Base-by-base conservation (phyloP, 2,888 invertebrate species). In the Drosophila tanythrix region DNA sequence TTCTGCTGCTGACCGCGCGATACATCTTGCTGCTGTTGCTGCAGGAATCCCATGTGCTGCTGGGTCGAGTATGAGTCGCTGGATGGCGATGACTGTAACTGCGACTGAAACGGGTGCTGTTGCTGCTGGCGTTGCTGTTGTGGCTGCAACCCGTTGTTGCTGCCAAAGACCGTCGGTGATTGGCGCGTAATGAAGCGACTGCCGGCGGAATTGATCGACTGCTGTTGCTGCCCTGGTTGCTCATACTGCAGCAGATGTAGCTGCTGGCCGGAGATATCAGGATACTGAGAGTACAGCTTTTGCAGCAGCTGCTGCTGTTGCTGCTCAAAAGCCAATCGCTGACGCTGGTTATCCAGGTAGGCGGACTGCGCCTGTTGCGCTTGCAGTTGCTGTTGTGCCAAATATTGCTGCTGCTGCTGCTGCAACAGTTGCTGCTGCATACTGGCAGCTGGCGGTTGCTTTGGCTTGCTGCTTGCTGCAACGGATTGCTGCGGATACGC, bases 31-130 rank as follows among this genome's bases (percentile, higher is more conserved):
- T 92, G 91, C 59, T 91, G 92, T 38, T 88, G 88, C 68, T 91
- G 91, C 82, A 93, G 48, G 69, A 90, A 92, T 35, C 88, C 87
- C 74, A 91, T 73, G 46, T 92, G 90, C 55, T 90, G 91, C 40
- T 92, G 92, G 66, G 92, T 90, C 11, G 93, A 92, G 65, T 92
- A 93, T 68, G 92, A 93, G 60, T 79, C 81, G 65, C 75, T 60
- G 50, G 21, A 7, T 21, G 71, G n/a, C 50, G 78, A 27, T 61
- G 75, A n/a, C 36, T 59, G 71, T 31, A n/a, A 33, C 36, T 57
- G 62, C 36, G 48, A 40, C 13, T 31, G 55, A 6, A 21, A 25
- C 4, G 46, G 21, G 2, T 25, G 33, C 55, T 46, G 70, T 43
- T 48, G 27, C 77, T 31, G 48, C 38, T 56, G 66, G 18, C 29